Evolutionary conservation across 2,888 invertebrate genomes (phyloP).

Genomic region (Theodoxus fluviatilis): DNA sequence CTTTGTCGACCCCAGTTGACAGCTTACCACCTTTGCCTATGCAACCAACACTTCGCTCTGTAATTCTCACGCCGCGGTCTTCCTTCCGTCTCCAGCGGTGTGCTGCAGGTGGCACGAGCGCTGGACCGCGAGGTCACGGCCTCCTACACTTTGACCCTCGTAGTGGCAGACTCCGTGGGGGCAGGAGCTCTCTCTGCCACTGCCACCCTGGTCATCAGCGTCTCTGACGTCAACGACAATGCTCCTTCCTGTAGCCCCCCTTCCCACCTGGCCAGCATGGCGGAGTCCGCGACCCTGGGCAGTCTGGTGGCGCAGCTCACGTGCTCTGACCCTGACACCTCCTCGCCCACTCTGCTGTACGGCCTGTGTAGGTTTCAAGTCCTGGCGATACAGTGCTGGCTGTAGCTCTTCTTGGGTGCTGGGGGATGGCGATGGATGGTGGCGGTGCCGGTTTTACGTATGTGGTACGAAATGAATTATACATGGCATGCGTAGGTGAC

Average conservation of each 20-base stretch:
- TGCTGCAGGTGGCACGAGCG: slow-evolving; percentile 32
- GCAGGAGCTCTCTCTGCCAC: slow-evolving; percentile 36
- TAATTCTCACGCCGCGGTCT: too few relatives aligned
- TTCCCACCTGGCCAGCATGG: slow-evolving; percentile 26
- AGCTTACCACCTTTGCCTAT: too few relatives aligned
- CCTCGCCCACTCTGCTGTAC: slow-evolving; percentile 28
- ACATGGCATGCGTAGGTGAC: too few relatives aligned
- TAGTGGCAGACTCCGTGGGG: slow-evolving; percentile 39
- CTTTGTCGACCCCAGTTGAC: too few relatives aligned
- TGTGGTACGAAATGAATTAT: too few relatives aligned
- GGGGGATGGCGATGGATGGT: too few relatives aligned
- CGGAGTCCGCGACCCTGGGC: slow-evolving; percentile 32
- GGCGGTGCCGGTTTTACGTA: too few relatives aligned
- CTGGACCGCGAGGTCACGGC: slow-evolving; percentile 41
- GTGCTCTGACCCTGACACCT: slow-evolving; percentile 30
- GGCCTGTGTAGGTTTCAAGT: slow-evolving; percentile 21
- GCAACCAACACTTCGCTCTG: too few relatives aligned
- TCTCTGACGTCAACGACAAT: slow-evolving; percentile 42
- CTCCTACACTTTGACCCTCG: slow-evolving; percentile 38
- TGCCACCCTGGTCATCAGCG: slow-evolving; percentile 33
- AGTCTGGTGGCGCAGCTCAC: slow-evolving; percentile 23
- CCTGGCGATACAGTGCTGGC: too few relatives aligned
- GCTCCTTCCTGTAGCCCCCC: slow-evolving; percentile 38
- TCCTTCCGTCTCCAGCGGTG: slow-evolving; percentile 3
- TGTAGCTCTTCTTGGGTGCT: too few relatives aligned